Conservation (phyloP, 37 sponge, comb jelly and placozoan genomes). For the Petrosia ficiformis region DNA sequence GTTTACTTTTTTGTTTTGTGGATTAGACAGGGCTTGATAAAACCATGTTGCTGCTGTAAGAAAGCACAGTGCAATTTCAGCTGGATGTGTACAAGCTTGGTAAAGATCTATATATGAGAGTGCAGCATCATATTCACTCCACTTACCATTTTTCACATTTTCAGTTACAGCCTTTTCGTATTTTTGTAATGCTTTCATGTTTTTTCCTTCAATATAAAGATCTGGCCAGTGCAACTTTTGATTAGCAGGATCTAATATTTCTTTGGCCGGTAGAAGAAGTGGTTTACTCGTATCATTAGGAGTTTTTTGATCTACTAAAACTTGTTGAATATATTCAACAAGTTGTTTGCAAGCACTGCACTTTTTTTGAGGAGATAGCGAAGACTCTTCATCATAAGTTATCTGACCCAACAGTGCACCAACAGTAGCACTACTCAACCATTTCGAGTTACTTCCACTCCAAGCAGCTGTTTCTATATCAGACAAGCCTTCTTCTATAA, state of each 20-base stretch:
- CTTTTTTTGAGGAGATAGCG: too few relatives aligned
- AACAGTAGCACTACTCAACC: not conserved
- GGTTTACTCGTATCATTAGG: too few relatives aligned
- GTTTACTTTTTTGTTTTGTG: not conserved
- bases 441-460: not conserved
- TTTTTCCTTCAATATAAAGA: not conserved
- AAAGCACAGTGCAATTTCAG: slow-evolving; percentile 42
- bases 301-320: too few relatives aligned
- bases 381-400: too few relatives aligned
- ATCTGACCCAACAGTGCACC: not conserved
- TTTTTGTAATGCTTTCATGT: slow-evolving; percentile 8
- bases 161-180: slow-evolving; percentile 35
- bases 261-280: too few relatives aligned
- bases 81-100: slow-evolving; percentile 43
- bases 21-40: not conserved
- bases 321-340: too few relatives aligned
- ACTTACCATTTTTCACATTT: slow-evolving; percentile 36
- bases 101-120: slow-evolving; percentile 57
- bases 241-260: not conserved
- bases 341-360: too few relatives aligned
- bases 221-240: not conserved
- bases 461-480: not conserved
- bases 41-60: slow-evolving; percentile 64
- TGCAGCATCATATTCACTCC: slow-evolving; percentile 29
- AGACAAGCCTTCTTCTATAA: not conserved